phyloP scores from a whole-genome alignment of 2,113 vertebrate genomes.

The Brachypteracias leptosomus region DNA sequence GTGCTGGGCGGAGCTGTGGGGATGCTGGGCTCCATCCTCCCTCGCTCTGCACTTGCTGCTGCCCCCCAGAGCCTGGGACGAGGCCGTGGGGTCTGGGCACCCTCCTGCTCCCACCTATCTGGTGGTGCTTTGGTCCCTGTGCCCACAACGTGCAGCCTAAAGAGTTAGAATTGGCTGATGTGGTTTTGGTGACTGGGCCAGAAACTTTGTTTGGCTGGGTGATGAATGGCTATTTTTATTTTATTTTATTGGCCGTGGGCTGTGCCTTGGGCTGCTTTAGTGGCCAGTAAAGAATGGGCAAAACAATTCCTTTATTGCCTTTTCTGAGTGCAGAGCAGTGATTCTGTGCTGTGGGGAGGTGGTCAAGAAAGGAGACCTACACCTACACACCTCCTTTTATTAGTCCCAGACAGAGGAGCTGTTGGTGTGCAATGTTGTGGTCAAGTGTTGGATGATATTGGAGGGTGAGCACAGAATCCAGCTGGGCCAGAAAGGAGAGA shows the following conservation, averaged over 20 bases:
- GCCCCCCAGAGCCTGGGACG: rapidly evolving
- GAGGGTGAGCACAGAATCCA: background rate
- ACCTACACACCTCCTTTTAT: background rate
- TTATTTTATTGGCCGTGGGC: background rate
- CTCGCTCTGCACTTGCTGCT: background rate
- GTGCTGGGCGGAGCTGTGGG: background rate
- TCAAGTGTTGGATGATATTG: rapidly evolving
- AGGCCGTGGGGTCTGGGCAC: background rate
- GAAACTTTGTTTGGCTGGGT: background rate
- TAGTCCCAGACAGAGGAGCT: background rate
- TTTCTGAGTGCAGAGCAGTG: background rate
- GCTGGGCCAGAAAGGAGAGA: background rate
- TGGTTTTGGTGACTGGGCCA: background rate
- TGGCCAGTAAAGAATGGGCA: constrained; percentile 16
- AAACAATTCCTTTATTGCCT: background rate
- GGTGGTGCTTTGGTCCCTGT: background rate
- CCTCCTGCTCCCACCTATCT: background rate
- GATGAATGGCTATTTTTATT: constrained; percentile 1
- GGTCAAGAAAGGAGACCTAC: background rate
- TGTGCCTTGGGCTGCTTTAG: background rate
- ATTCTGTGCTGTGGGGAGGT: background rate
- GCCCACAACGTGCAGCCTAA: no score
- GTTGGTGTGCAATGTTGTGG: background rate
- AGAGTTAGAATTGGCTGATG: background rate
- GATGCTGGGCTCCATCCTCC: background rate